A percentile compares a stretch with the other conserved stretches of the same genome.
phyloP scores from a whole-genome alignment of 2,113 vertebrate species.

The Nibea albiflora region DNA sequence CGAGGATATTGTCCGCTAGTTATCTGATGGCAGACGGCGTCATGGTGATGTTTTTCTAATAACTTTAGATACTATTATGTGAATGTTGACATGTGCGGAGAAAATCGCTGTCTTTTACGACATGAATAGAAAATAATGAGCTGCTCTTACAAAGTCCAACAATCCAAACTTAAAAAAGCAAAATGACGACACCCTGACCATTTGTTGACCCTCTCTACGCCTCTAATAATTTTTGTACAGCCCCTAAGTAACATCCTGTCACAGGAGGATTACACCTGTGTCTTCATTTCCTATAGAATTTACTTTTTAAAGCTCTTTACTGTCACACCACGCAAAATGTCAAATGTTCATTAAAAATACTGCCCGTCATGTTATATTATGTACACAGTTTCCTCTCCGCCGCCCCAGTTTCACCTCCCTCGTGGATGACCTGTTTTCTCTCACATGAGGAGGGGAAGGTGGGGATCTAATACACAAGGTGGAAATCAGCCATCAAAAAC shows the following conservation, averaged over 20 bases:
- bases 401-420: constrained; percentile 38
- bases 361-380: background rate
- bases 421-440: constrained; percentile 41
- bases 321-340: background rate
- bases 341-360: background rate
- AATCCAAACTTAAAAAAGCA: background rate
- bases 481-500: constrained; percentile 52
- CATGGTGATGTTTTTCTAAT: too few relatives aligned
- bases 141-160: background rate
- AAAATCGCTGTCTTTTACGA: too few relatives aligned
- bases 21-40: too few relatives aligned
- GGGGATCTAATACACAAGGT: constrained; percentile 50
- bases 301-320: background rate
- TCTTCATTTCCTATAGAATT: background rate
- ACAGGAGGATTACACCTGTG: background rate
- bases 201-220: background rate
- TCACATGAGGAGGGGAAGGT: constrained; percentile 29
- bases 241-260: background rate
- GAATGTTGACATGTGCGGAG: too few relatives aligned
- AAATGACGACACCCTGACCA: background rate
- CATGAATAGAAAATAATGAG: background rate
- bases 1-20: too few relatives aligned
- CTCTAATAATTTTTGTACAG: background rate
- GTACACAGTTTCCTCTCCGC: background rate
- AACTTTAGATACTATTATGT: too few relatives aligned